These are phyloP conservation scores for Andrena fulva DNA, from an alignment of 2,888 invertebrate species.

Conservation along the genomic window DNA sequence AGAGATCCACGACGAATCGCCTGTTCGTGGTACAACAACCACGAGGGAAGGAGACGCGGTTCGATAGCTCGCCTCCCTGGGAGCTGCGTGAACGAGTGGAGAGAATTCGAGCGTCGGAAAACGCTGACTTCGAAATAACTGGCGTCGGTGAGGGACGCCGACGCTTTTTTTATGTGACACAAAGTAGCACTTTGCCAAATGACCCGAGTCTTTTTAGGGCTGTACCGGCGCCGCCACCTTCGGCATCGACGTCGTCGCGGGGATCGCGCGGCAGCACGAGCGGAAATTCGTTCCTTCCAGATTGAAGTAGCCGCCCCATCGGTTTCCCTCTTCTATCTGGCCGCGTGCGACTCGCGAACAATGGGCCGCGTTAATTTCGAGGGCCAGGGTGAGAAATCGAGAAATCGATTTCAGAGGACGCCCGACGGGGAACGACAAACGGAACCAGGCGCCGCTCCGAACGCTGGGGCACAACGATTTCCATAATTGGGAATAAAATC, in stretches of 20 bases:
- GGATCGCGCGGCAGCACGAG: constrained; percentile 60
- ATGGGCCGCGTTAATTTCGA: constrained; percentile 72
- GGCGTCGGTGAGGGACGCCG: constrained; percentile 76
- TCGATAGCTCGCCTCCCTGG: constrained; percentile 25
- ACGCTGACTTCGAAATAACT: constrained; percentile 80
- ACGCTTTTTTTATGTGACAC: constrained; percentile 82
- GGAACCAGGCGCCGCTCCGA: background rate
- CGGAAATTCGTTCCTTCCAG: constrained; percentile 59
- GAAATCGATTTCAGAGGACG: constrained; percentile 5
- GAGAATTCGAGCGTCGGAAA: constrained; percentile 68
- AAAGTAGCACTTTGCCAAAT: constrained; percentile 85
- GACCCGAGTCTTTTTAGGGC: constrained; percentile 83
- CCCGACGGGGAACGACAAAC: background rate
- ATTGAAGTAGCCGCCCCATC: constrained; percentile 51
- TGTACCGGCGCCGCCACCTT: constrained; percentile 60
- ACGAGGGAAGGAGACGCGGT: constrained; percentile 31
- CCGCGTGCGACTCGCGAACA: constrained; percentile 50
- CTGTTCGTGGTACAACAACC: background rate
- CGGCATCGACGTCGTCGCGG: constrained; percentile 57
- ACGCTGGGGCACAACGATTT: background rate
- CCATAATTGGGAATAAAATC: constrained; percentile 17
- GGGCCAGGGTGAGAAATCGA: constrained; percentile 42
- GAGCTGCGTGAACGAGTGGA: constrained; percentile 17
- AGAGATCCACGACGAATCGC: background rate
- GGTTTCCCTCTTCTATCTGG: constrained; percentile 28